Conservation (phyloP, 2,888 invertebrate genomes). For the Synergus japonicus region DNA sequence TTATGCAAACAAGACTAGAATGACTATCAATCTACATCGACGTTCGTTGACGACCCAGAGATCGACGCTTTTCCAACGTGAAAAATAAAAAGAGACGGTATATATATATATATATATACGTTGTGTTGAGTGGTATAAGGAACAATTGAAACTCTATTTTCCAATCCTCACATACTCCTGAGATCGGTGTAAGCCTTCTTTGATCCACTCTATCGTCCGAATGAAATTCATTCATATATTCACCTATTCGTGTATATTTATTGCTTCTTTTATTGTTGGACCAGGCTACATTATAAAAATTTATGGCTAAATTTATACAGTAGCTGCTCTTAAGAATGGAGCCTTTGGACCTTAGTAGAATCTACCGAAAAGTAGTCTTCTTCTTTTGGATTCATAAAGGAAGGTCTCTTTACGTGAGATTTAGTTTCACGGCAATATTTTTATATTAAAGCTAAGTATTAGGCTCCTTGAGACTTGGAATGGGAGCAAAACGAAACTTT, state of each 20-base stretch:
- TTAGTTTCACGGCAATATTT: not conserved
- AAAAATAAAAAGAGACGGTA: not conserved
- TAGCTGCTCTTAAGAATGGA: slow-evolving; percentile 3
- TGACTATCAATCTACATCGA: slow-evolving; percentile 59
- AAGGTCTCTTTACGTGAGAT: not conserved
- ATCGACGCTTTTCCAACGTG: not conserved
- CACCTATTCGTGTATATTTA: slow-evolving; percentile 52
- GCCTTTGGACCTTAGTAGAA: not conserved
- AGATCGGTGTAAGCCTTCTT: slow-evolving; percentile 44
- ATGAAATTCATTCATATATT: slow-evolving; percentile 55
- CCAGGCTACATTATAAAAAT: slow-evolving; percentile 51
- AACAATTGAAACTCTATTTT: not conserved
- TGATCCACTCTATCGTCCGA: slow-evolving; percentile 37
- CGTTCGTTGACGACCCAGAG: slow-evolving; percentile 49
- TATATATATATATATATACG: no score
- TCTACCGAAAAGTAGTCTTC: slow-evolving; percentile 12
- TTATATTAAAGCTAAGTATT: not conserved
- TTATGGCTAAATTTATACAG: slow-evolving; percentile 46
- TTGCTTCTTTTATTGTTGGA: slow-evolving; percentile 50
- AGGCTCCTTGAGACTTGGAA: not conserved
- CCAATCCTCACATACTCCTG: slow-evolving; percentile 25
- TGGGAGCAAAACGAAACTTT: not conserved
- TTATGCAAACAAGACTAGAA: slow-evolving; percentile 61
- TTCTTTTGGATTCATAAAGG: not conserved
- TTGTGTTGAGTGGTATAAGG: not conserved